Evolutionary conservation across 2,113 vertebrate species (phyloP).

Genomic region (Climacteris rufus): DNA sequence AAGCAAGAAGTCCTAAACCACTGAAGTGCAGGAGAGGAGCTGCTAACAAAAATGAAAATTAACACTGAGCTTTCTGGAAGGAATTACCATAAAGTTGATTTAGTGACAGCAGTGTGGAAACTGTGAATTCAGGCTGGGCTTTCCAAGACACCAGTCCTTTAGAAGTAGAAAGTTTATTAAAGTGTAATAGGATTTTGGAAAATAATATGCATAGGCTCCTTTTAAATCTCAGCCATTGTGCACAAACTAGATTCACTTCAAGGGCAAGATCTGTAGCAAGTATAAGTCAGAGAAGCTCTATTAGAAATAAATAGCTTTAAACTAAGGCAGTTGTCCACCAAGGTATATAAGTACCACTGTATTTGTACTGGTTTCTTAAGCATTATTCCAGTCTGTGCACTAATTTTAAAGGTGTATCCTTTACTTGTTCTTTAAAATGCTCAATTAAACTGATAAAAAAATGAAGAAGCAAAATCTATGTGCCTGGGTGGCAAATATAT

Average conservation of each 20-base stretch:
- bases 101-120: background rate
- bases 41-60: background rate
- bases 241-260: background rate
- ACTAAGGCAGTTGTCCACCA: background rate
- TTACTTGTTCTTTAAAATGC: background rate
- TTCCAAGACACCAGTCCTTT: background rate
- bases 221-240: background rate
- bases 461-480: background rate
- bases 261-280: background rate
- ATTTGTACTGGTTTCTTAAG: background rate
- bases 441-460: background rate
- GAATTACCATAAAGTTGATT: background rate
- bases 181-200: background rate
- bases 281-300: background rate
- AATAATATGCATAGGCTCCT: background rate
- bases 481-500: background rate
- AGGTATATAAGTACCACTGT: fast-evolving
- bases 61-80: background rate
- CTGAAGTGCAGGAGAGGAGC: background rate
- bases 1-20: background rate
- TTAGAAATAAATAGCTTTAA: background rate
- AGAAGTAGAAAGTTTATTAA: background rate
- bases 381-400: background rate
- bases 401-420: background rate
- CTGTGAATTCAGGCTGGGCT: background rate